Evolutionary conservation across 1,140 invertebrate species (phyloP).

Genomic region (Neodiprion pinetum): DNA sequence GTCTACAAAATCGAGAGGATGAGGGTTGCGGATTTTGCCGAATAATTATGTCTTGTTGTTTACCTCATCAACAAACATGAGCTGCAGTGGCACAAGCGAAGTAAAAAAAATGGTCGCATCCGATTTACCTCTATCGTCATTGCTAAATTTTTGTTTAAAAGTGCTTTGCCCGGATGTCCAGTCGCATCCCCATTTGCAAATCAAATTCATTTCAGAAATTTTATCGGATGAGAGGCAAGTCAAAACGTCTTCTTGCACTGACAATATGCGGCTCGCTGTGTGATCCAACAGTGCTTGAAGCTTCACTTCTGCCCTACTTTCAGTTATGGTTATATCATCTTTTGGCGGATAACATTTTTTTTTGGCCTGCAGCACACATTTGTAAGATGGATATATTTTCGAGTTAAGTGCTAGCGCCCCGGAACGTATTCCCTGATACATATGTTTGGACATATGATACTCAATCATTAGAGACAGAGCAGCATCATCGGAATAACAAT

Average conservation of each 20-base stretch:
- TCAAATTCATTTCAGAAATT: slow-evolving; percentile 31
- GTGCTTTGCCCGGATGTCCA: slow-evolving; percentile 39
- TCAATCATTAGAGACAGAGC: slow-evolving; percentile 19
- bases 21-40: slow-evolving; percentile 43
- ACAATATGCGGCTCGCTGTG: slow-evolving; percentile 37
- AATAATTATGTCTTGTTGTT: slow-evolving; percentile 33
- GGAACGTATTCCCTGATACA: slow-evolving; percentile 20
- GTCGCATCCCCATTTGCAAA: slow-evolving; percentile 45
- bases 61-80: slow-evolving; percentile 31
- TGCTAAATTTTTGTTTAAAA: slow-evolving; percentile 45
- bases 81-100: slow-evolving; percentile 42
- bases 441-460: slow-evolving; percentile 15
- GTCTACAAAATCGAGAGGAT: slow-evolving; percentile 41
- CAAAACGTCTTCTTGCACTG: slow-evolving; percentile 39
- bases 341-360: slow-evolving; percentile 17
- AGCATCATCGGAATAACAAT: slow-evolving; percentile 22
- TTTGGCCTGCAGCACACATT: slow-evolving; percentile 30
- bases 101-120: slow-evolving; percentile 45
- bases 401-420: slow-evolving; percentile 12
- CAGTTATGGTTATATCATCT: slow-evolving; percentile 37
- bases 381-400: slow-evolving; percentile 26
- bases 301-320: slow-evolving; percentile 37
- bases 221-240: slow-evolving; percentile 21
- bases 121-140: slow-evolving; percentile 27
- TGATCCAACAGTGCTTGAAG: slow-evolving; percentile 46